Evolutionary conservation across 2,797 vertebrate species (phyloP), one percentile per base, ranked within the genome.

Genomic region (Allobates femoralis): DNA sequence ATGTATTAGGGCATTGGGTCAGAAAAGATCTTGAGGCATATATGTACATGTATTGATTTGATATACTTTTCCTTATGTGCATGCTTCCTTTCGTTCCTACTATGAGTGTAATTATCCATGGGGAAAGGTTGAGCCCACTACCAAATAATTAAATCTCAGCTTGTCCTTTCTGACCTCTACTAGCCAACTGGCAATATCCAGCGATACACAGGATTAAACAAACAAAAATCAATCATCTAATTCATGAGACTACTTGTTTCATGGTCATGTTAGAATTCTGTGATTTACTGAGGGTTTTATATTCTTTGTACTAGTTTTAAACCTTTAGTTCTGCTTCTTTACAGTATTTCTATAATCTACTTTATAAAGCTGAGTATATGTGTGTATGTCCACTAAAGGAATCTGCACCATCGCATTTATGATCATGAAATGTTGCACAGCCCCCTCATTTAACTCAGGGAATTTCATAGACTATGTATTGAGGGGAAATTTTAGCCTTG

Each of bases 171-270:
- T 87, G 86, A 83, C 86, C 86, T 87, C 81, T 83, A 26, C 51
- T 78, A 78, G 74, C 81, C 85, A 71, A 62, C 32, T 51, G 11
- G 67, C 77, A 81, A 79, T 56, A 73, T 83, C 76, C 62, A 87
- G 62, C 64, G 81, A 60, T 62, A 78, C 81, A 83, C 46, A 28
- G 62, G 50, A 78, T 83, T 83, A 87, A 83, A 87, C 78, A 87
- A 78, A 83, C 50, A 87, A 87, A 87, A 87, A 87, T 87, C 86
- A 83, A 87, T 87, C 81, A 55, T 83, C 34, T 87, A 78, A 87
- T 87, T 87, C 62, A 87, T 83, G 55, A 83, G 66, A 79, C 74
- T 21, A 78, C 58, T 83, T 71, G 51, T 50, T 60, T 60, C 76
- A 67, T 83, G 64, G 82, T 67, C 56, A 76, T 3, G 28, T n/a